Conservation (phyloP, 2,888 invertebrate species). For the Xestia c-nigrum region DNA sequence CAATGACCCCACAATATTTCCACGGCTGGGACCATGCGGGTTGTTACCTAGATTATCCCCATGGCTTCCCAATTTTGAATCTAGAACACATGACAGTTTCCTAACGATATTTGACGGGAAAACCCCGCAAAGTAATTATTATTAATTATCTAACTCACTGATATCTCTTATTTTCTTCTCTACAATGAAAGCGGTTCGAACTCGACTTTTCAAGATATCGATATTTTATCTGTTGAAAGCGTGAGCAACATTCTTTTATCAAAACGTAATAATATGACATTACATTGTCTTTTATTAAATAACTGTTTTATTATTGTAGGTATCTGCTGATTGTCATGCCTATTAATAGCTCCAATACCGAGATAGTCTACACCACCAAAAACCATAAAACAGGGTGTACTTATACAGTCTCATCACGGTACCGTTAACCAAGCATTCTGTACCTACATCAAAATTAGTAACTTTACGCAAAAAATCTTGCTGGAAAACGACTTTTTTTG, state of each 20-base stretch:
- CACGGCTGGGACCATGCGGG: background rate
- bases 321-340: background rate
- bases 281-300: conserved; percentile 11
- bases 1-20: too few species aligned
- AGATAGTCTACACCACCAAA: background rate
- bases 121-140: background rate
- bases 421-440: too few species aligned
- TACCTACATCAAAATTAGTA: too few species aligned
- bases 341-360: background rate
- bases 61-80: background rate
- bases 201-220: conserved; percentile 25
- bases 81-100: background rate
- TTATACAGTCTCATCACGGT: too few species aligned
- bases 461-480: too few species aligned
- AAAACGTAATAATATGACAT: conserved; percentile 7
- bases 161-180: background rate
- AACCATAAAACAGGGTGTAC: too few species aligned
- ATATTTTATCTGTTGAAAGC: conserved; percentile 10
- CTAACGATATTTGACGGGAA: background rate
- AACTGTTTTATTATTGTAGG: background rate
- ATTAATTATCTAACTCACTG: background rate
- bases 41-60: background rate
- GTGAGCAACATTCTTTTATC: background rate
- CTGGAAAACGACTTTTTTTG: too few species aligned
- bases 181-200: conserved; percentile 39